phyloP scores from a whole-genome alignment of 1,140 invertebrate species.

The Bombus haemorrhoidalis region DNA sequence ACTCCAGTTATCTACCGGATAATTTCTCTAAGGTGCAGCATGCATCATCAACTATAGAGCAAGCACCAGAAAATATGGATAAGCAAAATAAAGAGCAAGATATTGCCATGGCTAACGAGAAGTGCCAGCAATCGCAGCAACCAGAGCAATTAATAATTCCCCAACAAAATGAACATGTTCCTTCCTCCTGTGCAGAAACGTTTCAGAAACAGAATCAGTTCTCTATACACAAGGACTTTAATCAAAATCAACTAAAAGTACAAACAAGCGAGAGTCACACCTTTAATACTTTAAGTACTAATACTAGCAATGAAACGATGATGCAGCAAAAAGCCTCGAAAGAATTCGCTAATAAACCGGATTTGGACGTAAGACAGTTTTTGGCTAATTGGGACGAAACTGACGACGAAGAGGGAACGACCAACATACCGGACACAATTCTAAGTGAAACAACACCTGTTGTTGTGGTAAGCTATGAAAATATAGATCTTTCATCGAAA shows the following conservation, averaged over 20 bases:
- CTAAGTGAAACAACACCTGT: conserved; percentile 68
- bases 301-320: conserved; percentile 18
- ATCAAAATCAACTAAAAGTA: conserved; percentile 53
- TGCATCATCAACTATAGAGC: conserved; percentile 40
- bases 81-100: conserved; percentile 45
- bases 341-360: conserved; percentile 79
- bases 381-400: conserved; percentile 81
- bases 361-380: conserved; percentile 80
- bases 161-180: conserved; percentile 29
- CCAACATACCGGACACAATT: conserved; percentile 60
- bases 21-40: conserved; percentile 60
- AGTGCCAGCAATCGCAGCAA: conserved; percentile 48
- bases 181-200: conserved; percentile 10
- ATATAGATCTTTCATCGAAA: conserved; percentile 69
- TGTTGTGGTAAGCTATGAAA: conserved; percentile 71
- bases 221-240: conserved; percentile 34
- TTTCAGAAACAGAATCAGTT: conserved; percentile 48
- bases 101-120: conserved; percentile 25
- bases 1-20: conserved; percentile 73
- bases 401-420: conserved; percentile 77
- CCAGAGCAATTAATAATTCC: conserved; percentile 58
- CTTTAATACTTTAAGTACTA: conserved; percentile 26
- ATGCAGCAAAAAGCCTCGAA: conserved; percentile 66
- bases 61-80: conserved; percentile 41
- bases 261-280: conserved; percentile 32